phyloP scores from a whole-genome alignment of 2,113 vertebrate species.

The Paralichthys olivaceus region DNA sequence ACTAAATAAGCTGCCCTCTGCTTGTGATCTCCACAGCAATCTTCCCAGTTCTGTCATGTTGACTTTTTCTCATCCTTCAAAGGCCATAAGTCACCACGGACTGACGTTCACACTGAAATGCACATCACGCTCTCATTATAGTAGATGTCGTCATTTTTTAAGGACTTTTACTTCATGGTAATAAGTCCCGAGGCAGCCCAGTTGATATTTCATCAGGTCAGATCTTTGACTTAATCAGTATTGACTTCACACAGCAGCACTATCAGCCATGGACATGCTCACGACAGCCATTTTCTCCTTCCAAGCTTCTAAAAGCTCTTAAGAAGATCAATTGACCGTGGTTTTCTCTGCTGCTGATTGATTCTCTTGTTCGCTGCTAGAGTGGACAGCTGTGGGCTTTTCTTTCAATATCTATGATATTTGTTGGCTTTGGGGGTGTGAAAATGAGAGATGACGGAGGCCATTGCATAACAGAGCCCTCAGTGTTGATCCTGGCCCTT shows the following conservation, averaged over 20 bases:
- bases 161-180: conserved; percentile 10
- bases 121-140: neutral
- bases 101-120: neutral
- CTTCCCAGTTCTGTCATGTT: neutral
- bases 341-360: conserved; percentile 62
- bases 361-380: conserved; percentile 47
- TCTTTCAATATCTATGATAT: conserved; percentile 22
- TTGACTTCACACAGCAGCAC: conserved; percentile 20
- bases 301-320: conserved; percentile 52
- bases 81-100: neutral
- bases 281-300: conserved; percentile 43
- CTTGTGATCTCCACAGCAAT: neutral
- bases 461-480: conserved; percentile 46
- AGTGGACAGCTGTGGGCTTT: conserved; percentile 21
- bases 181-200: neutral
- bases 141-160: neutral
- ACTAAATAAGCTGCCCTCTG: conserved; percentile 19
- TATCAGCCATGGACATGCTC: conserved; percentile 25
- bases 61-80: neutral
- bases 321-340: conserved; percentile 54
- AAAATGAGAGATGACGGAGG: conserved; percentile 13
- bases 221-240: conserved; percentile 49
- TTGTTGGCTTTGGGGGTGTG: conserved; percentile 16
- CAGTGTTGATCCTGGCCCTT: conserved; percentile 39
- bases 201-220: conserved; percentile 48